Percentiles rank a stretch among this genome's conserved stretches.
These are phyloP conservation scores for Lacanobia wlatinum DNA, from an alignment of 2,888 invertebrate genomes.

Conservation along the genomic window DNA sequence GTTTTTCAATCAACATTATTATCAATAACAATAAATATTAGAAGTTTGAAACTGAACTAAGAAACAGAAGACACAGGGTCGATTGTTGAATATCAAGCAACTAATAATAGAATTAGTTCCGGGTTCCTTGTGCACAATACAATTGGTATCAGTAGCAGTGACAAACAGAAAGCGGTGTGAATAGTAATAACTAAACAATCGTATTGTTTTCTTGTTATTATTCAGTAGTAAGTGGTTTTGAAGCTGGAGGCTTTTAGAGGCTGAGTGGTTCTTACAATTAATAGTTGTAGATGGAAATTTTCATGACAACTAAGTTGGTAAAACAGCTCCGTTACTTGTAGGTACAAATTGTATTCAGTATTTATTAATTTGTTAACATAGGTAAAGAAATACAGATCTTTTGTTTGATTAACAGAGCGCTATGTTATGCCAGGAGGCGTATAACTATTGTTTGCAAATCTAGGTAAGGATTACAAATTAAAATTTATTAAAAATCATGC, in stretches of 20 bases:
- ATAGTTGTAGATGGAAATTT: background rate
- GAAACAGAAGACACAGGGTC: conserved; percentile 34
- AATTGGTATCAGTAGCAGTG: conserved; percentile 21
- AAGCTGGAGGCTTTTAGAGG: background rate
- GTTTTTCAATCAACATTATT: too few species aligned
- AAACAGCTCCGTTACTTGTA: too few species aligned
- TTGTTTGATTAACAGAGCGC: too few species aligned
- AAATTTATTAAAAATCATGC: too few species aligned
- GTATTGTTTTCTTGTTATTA: conserved; percentile 18
- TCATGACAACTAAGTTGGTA: too few species aligned
- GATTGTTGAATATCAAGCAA: conserved; percentile 29
- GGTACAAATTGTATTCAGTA: too few species aligned
- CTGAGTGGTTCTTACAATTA: background rate
- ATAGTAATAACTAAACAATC: conserved; percentile 7
- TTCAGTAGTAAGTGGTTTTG: conserved; percentile 8
- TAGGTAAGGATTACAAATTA: too few species aligned
- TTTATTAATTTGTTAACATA: too few species aligned
- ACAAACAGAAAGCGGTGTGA: conserved; percentile 4
- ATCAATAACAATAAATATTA: too few species aligned
- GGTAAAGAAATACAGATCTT: too few species aligned
- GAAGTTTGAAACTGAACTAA: background rate
- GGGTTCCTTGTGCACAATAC: conserved; percentile 14
- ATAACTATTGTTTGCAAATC: too few species aligned
- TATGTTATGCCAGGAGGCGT: too few species aligned
- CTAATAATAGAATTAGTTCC: conserved; percentile 34